Evolutionary conservation across 2,888 invertebrate species (phyloP).

Genomic region (Leucophenga maculata): DNA sequence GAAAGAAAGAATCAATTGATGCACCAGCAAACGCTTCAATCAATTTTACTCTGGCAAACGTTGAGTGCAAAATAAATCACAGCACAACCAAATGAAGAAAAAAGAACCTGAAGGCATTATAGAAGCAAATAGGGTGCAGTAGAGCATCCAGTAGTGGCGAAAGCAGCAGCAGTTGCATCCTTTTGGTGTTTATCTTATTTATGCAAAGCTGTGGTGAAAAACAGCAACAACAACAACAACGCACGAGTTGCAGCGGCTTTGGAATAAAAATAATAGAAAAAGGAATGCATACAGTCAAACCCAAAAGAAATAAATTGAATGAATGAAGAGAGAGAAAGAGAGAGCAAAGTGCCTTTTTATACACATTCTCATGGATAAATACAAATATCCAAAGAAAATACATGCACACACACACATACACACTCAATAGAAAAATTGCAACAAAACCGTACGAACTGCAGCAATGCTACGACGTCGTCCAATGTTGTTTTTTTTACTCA

Average conservation of each 20-base stretch:
- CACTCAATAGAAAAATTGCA: constrained; percentile 25
- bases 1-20: constrained; percentile 55
- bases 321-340: constrained; percentile 51
- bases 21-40: constrained; percentile 64
- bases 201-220: constrained; percentile 62
- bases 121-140: background rate
- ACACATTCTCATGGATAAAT: constrained; percentile 3
- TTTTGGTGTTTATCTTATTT: constrained; percentile 62
- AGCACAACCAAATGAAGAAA: constrained; percentile 44
- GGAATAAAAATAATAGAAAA: constrained; percentile 26
- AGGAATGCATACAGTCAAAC: constrained; percentile 26
- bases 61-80: constrained; percentile 65
- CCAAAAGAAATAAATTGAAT: constrained; percentile 58
- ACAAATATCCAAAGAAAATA: constrained; percentile 7
- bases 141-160: background rate
- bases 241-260: constrained; percentile 26
- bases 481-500: constrained; percentile 10
- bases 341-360: constrained; percentile 35
- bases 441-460: constrained; percentile 18
- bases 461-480: background rate
- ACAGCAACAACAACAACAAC: constrained; percentile 43
- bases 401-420: background rate
- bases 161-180: constrained; percentile 36
- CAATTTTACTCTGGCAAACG: constrained; percentile 65
- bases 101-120: background rate